Conservation (phyloP, 2,113 vertebrate genomes). For the Herpailurus yagouaroundi region DNA sequence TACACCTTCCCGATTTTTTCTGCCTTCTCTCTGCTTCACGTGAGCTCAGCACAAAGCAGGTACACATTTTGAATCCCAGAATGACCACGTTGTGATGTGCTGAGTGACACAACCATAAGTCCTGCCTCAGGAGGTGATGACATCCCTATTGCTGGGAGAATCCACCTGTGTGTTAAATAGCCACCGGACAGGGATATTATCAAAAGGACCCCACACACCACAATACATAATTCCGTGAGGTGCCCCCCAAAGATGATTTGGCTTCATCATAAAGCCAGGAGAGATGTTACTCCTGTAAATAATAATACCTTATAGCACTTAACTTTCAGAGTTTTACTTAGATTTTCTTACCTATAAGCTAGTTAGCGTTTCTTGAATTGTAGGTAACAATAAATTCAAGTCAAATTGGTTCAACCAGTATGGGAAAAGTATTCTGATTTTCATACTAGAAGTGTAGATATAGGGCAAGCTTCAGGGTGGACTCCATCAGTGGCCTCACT, state of each 20-base stretch:
- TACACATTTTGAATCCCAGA: background rate
- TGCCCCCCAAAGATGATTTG: background rate
- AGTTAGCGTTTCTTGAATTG: background rate
- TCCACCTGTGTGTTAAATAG: background rate
- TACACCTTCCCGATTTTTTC: background rate
- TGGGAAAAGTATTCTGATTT: background rate
- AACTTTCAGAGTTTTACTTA: background rate
- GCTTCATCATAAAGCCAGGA: background rate
- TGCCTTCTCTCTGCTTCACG: background rate
- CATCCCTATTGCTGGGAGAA: background rate
- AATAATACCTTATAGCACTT: background rate
- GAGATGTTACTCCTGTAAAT: background rate
- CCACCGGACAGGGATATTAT: background rate
- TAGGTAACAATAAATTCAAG: background rate
- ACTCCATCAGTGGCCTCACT: background rate
- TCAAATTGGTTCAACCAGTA: background rate
- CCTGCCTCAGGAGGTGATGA: background rate
- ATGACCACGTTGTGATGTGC: background rate
- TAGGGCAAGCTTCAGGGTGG: background rate
- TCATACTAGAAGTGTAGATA: background rate
- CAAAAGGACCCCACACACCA: background rate
- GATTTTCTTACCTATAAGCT: background rate
- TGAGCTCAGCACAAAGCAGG: background rate
- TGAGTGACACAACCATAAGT: accelerated
- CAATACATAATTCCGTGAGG: background rate